Base-by-base conservation (phyloP, 2,797 vertebrate genomes). In the Peromyscus eremicus region DNA sequence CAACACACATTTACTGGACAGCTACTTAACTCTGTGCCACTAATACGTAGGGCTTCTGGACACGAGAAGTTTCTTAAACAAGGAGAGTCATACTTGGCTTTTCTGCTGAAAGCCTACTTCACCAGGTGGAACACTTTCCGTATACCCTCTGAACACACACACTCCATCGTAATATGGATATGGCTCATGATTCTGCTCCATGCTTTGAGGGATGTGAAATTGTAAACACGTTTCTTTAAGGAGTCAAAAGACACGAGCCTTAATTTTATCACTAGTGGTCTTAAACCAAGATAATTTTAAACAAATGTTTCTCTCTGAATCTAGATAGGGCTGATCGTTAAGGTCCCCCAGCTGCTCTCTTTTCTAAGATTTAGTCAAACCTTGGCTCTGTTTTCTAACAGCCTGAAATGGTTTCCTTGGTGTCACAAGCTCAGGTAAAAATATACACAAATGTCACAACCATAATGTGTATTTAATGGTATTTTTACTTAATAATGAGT, bases 401-500 rank as follows among this genome's bases (percentile, higher is more conserved):
- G 37, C 32, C 34, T 32, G n/a, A 64, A 86, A 29, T 60, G 32
- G 17, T 46, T 27, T 14, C 5, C 40, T 89, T 80, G 13, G 11
- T 95, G 29, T 60, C 34, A 89, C 0, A 79, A 52, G n/a, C 27
- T 76, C 19, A 76, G 55, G 12, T 88, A 85, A 96, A 95, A 94
- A 84, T n/a, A 84, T 1, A 91, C 11, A 70, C 23, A 94, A 92
- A 83, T 55, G 68, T 64, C 27, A 93, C 34, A 82, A 43, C 4
- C 34, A 64, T 60, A 88, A 76, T 86, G 52, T 52, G 23, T 32
- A 68, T 55, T 89, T 93, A 84, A 92, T 37, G 37, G 83, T 29
- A 94, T 93, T 95, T 95, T 93, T 27, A 79, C 23, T 66, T 94
- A 81, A 62, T 86, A 70, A 70, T 94, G 80, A 79, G 29, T 70